These are phyloP conservation scores for Nannospalax galili DNA, from an alignment of 2,113 vertebrate species.

Conservation along the genomic window DNA sequence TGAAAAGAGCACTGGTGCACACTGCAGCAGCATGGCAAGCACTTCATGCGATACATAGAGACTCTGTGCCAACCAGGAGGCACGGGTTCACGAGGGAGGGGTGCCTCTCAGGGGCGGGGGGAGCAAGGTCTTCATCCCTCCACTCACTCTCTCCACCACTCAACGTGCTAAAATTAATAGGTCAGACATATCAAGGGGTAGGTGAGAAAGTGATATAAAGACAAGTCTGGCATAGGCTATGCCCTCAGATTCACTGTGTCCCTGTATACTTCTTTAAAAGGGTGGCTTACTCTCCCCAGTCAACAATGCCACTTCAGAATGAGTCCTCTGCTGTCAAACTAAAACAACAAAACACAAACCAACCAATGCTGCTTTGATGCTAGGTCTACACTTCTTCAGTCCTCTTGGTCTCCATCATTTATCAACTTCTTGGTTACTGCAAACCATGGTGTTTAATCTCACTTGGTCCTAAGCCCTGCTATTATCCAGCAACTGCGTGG, in stretches of 20 bases:
- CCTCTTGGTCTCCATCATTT: background rate
- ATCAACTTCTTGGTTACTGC: background rate
- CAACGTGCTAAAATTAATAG: background rate
- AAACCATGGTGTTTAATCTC: background rate
- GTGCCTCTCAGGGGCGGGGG: background rate
- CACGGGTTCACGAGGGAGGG: accelerated
- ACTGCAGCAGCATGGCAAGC: accelerated
- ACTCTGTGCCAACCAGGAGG: background rate
- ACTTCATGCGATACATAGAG: background rate
- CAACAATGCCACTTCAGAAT: background rate
- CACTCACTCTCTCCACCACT: background rate
- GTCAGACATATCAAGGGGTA: background rate
- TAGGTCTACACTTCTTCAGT: background rate
- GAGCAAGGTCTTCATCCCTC: background rate
- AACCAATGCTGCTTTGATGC: background rate
- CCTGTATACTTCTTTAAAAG: background rate
- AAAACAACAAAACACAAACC: background rate
- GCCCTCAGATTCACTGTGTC: background rate
- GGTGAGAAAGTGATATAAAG: background rate
- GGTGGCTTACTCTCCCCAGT: background rate
- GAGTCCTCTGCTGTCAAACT: background rate
- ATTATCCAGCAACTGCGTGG: accelerated
- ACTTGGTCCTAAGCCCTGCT: no score
- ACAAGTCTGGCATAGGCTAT: background rate
- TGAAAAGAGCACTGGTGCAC: background rate